Percentiles rank a stretch among this genome's conserved stretches.
Evolutionary conservation across 2,888 invertebrate species (phyloP).

Genomic region (Tetheella fluctuosa): DNA sequence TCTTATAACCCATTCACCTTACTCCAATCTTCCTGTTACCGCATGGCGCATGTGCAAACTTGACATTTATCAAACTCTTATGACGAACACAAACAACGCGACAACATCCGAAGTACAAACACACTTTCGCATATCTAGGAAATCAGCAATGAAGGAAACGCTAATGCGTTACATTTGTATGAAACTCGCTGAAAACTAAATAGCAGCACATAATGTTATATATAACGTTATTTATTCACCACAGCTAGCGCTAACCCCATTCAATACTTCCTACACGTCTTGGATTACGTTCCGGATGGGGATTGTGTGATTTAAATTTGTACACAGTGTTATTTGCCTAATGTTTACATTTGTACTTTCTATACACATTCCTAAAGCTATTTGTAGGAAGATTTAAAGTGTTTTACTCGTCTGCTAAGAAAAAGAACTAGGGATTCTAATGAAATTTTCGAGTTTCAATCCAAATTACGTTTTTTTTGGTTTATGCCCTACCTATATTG

Average conservation of each 20-base stretch:
- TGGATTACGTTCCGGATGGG: conserved; percentile 53
- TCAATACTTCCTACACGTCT: conserved; percentile 45
- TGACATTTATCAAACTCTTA: too few species aligned
- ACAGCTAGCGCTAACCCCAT: conserved; percentile 29
- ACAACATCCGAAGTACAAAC: neutral
- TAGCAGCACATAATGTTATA: conserved; percentile 20
- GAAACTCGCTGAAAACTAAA: conserved; percentile 12
- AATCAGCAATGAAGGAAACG: conserved; percentile 3
- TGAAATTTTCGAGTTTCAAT: too few species aligned
- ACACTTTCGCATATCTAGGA: neutral
- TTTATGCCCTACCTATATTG: too few species aligned
- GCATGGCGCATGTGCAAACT: too few species aligned
- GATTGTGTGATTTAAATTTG: conserved; percentile 49
- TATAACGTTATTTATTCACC: conserved; percentile 33
- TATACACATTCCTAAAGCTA: neutral
- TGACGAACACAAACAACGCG: neutral
- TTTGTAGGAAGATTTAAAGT: neutral
- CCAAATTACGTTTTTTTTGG: too few species aligned
- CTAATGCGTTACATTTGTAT: neutral
- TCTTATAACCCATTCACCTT: too few species aligned
- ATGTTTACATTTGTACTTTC: conserved; percentile 24
- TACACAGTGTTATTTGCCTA: conserved; percentile 28
- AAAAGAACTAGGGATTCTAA: neutral
- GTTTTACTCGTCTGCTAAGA: neutral
- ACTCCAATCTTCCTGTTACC: too few species aligned